Evolutionary conservation across 2,888 invertebrate genomes (phyloP), one percentile per base, ranked within the genome.

Genomic region (Aethes cnicana): DNA sequence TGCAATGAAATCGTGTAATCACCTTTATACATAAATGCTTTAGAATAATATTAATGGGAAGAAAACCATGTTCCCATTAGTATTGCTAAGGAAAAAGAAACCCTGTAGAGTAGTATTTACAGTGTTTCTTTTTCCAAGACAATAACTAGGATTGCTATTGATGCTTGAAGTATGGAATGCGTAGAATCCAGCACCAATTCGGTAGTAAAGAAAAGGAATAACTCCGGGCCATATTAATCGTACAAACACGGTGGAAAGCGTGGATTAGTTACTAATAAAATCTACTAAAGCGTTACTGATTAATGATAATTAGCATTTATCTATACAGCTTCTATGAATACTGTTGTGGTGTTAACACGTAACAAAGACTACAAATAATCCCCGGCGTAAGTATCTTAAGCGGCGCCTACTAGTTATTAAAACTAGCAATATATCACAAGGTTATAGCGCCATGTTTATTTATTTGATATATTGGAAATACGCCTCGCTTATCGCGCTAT

Each of bases 1-100:
- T 25, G 9, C 2, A 9, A 18, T 37, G 25, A 18, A 28, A 46
- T 26, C 4, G 52, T 52, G 39, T 64, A 66, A 58, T 54, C 56
- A 57, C 61, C 57, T 72, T 72, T 65, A 78, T 72, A 80, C 71
- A 54, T 75, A 77, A 81, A 79, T 80, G 78, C 77, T 71, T 69
- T 69, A 52, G 58, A 66, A 56, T 65, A 21, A 37, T 65, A 67
- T 66, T 63, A 68, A 67, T 65, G 66, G 69, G 66, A 69, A 61
- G 54, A 64, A 64, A 65, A 71, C 73, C 72, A 62, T 52, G 62
- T 64, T 69, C 69, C 77, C 68, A 56, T 58, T 58, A 57, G 63
- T 58, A 46, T 57, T 60, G 61, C 58, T 58, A 65, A 47, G 44
- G 44, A 35, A 26, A 37, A 54, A 54, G 44, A 41, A 46, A 18